Evolutionary conservation across 2,113 vertebrate species (phyloP).

Genomic region (Syrrhaptes paradoxus): DNA sequence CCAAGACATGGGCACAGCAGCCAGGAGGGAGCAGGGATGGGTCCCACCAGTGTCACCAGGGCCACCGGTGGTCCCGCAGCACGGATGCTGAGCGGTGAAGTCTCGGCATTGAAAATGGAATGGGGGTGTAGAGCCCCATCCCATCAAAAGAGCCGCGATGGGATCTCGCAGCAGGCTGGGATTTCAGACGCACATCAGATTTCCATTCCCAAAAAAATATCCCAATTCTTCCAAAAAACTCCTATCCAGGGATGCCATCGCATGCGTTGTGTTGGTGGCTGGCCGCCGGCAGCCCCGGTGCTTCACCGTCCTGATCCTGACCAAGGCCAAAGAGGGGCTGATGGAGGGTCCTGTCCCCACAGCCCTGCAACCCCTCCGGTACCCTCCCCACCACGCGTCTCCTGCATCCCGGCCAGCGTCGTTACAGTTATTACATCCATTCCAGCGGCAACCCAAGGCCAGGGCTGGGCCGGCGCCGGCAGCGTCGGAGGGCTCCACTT

Average conservation of each 20-base stretch:
- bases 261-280: accelerated
- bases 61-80: accelerated
- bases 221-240: background rate
- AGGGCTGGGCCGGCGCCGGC: background rate
- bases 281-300: accelerated
- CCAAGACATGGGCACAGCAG: background rate
- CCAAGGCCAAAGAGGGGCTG: background rate
- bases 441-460: background rate
- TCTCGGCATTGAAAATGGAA: conserved; percentile 27
- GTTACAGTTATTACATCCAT: background rate
- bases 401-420: background rate
- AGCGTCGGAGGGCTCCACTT: background rate
- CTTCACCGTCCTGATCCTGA: background rate
- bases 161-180: conserved; percentile 27
- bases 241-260: background rate
- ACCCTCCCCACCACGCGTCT: accelerated
- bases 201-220: background rate
- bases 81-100: accelerated
- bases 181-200: background rate
- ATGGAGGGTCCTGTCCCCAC: background rate
- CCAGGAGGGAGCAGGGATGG: accelerated
- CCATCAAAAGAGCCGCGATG: background rate
- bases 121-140: background rate
- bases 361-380: background rate
- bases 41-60: background rate